phyloP scores from a whole-genome alignment of 2,888 invertebrate genomes.

The Pedicia rivosa region DNA sequence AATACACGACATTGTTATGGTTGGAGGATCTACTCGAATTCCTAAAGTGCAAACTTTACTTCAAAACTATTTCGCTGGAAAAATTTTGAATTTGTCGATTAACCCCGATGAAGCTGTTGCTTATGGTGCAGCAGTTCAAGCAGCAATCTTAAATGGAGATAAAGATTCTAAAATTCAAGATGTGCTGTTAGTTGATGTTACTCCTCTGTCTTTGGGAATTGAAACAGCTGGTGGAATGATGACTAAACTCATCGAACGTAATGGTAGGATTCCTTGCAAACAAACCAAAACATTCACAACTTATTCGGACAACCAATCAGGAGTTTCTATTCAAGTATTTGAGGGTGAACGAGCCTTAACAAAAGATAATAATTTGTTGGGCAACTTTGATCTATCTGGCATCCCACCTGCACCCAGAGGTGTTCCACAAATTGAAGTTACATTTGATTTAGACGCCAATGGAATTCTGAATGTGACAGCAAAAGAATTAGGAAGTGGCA shows the following conservation, averaged over 20 bases:
- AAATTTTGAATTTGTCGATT: slow-evolving; percentile 53
- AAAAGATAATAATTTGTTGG: slow-evolving; percentile 86
- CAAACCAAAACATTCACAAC: slow-evolving; percentile 62
- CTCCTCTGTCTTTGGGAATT: slow-evolving; percentile 53
- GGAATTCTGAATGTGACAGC: slow-evolving; percentile 87
- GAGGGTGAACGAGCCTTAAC: slow-evolving; percentile 83
- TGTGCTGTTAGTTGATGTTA: slow-evolving; percentile 50
- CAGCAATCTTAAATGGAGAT: slow-evolving; percentile 52
- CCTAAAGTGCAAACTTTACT: slow-evolving; percentile 61
- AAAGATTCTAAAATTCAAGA: slow-evolving; percentile 59
- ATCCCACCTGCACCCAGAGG: slow-evolving; percentile 89
- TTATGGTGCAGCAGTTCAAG: slow-evolving; percentile 60
- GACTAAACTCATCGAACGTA: slow-evolving; percentile 58
- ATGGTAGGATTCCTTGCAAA: slow-evolving; percentile 53
- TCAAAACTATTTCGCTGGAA: slow-evolving; percentile 59
- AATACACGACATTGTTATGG: slow-evolving; percentile 65
- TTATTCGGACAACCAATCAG: slow-evolving; percentile 65
- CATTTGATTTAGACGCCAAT: slow-evolving; percentile 78
- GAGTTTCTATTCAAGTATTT: slow-evolving; percentile 54
- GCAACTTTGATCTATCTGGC: slow-evolving; percentile 92
- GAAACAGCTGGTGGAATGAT: slow-evolving; percentile 73
- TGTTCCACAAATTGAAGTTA: slow-evolving; percentile 78
- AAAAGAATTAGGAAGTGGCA: slow-evolving; percentile 46
- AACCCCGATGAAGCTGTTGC: slow-evolving; percentile 73
- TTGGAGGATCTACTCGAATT: slow-evolving; percentile 67